Evolutionary conservation across 2,888 invertebrate species (phyloP).

Genomic region (Cryptophagus acutangulus): DNA sequence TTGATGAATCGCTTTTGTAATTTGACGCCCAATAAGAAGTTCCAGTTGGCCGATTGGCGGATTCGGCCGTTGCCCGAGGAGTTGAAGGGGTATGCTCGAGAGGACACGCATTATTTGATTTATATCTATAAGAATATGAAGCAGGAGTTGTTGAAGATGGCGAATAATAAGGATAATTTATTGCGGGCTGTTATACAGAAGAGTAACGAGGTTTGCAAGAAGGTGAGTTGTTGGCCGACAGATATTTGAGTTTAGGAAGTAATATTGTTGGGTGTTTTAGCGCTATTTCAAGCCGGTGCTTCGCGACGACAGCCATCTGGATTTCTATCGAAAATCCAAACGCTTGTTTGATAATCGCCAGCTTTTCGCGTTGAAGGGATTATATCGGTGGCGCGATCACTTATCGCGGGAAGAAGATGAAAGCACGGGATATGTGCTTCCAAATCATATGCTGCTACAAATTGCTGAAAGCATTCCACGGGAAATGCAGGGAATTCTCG

Average conservation of each 20-base stretch:
- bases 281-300: conserved; percentile 75
- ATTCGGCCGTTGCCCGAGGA: conserved; percentile 81
- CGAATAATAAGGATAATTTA: conserved; percentile 57
- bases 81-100: conserved; percentile 78
- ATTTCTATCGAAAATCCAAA: conserved; percentile 72
- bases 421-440: conserved; percentile 80
- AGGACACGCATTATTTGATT: conserved; percentile 91
- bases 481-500: conserved; percentile 88
- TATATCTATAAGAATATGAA: conserved; percentile 80
- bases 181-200: conserved; percentile 66
- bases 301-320: conserved; percentile 64
- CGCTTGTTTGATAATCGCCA: conserved; percentile 82
- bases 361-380: conserved; percentile 70
- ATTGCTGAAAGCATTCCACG: conserved; percentile 83
- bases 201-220: conserved; percentile 71
- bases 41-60: conserved; percentile 94
- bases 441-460: conserved; percentile 92
- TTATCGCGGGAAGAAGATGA: conserved; percentile 86
- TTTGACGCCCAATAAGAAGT: conserved; percentile 79
- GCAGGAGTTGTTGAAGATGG: conserved; percentile 65
- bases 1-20: conserved; percentile 75
- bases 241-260: neutral
- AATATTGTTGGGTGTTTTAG: conserved; percentile 45
- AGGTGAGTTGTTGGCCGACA: conserved; percentile 42
- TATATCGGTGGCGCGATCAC: conserved; percentile 85